These are phyloP conservation scores for Oceanites oceanicus DNA, from an alignment of 2,113 vertebrate genomes.

Conservation along the genomic window DNA sequence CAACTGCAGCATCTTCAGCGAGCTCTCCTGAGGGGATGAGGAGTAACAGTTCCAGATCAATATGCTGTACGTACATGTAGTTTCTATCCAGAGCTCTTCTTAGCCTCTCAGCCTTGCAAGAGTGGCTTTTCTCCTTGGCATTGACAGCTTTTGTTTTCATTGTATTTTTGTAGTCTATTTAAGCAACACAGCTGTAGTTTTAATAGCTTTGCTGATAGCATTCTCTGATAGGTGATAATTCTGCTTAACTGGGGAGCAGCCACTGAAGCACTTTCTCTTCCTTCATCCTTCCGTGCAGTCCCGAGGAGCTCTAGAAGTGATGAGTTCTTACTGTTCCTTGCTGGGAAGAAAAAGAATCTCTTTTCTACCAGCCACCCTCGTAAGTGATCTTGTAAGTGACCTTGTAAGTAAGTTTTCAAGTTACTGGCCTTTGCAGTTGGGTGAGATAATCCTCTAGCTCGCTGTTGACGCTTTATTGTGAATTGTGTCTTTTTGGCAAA, in stretches of 20 bases:
- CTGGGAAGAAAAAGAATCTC: background rate
- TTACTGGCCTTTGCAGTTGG: background rate
- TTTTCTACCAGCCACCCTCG: background rate
- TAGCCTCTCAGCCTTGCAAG: too few relatives aligned
- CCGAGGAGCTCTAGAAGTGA: too few relatives aligned
- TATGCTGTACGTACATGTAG: fast-evolving
- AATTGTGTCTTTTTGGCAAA: background rate
- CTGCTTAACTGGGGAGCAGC: background rate
- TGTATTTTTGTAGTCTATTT: fast-evolving
- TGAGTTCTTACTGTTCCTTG: background rate
- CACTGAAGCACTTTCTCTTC: background rate
- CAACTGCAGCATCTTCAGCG: too few relatives aligned
- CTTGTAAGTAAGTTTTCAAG: background rate
- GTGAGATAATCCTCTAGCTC: background rate
- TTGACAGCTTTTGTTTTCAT: background rate
- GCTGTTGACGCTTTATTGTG: fast-evolving
- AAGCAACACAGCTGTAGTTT: background rate
- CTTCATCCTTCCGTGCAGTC: background rate
- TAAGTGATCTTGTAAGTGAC: too few relatives aligned
- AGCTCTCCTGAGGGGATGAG: background rate
- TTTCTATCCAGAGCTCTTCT: background rate
- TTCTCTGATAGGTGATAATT: too few relatives aligned
- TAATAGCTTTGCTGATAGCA: background rate
- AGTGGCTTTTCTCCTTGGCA: background rate
- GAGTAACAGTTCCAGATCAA: too few relatives aligned